Conservation (phyloP, 2,797 vertebrate species). For the Characodon lateralis region DNA sequence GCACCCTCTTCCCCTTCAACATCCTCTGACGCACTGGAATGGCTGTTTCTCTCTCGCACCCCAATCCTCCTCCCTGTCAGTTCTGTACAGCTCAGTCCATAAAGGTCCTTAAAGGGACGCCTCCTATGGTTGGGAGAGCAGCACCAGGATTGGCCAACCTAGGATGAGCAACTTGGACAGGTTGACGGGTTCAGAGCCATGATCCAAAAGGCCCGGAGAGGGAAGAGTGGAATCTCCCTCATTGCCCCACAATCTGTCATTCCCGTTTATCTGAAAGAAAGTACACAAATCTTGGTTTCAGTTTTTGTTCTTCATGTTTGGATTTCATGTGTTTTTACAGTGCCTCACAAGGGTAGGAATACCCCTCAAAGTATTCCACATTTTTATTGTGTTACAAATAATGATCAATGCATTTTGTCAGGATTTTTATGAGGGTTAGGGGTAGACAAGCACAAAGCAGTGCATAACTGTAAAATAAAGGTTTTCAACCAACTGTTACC, state of each 20-base stretch:
- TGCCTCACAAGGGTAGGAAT: not conserved
- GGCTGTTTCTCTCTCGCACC: slow-evolving; percentile 35
- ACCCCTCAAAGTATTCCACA: not conserved
- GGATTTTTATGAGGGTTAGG: not conserved
- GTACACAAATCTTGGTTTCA: not conserved
- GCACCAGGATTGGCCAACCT: slow-evolving; percentile 62
- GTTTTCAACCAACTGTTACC: not conserved
- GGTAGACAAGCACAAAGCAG: not conserved
- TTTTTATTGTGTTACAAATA: not conserved
- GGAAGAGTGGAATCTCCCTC: slow-evolving; percentile 80
- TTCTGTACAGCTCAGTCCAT: slow-evolving; percentile 45
- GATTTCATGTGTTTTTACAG: not conserved
- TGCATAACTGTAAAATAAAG: not conserved
- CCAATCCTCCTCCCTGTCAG: slow-evolving; percentile 6
- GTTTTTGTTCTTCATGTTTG: not conserved
- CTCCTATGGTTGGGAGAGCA: slow-evolving; percentile 57
- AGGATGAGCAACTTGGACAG: slow-evolving; percentile 46
- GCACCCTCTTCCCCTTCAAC: slow-evolving; percentile 35
- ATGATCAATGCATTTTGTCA: not conserved
- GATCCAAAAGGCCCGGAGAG: slow-evolving; percentile 80
- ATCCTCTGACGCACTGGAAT: slow-evolving; percentile 63
- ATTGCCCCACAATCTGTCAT: slow-evolving; percentile 81
- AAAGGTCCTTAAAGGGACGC: slow-evolving; percentile 27
- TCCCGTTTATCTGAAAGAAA: slow-evolving; percentile 72
- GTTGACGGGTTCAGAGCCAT: slow-evolving; percentile 40